These are phyloP conservation scores for Tolmerus cingulatus DNA, from an alignment of 2,888 invertebrate species.

Conservation along the genomic window DNA sequence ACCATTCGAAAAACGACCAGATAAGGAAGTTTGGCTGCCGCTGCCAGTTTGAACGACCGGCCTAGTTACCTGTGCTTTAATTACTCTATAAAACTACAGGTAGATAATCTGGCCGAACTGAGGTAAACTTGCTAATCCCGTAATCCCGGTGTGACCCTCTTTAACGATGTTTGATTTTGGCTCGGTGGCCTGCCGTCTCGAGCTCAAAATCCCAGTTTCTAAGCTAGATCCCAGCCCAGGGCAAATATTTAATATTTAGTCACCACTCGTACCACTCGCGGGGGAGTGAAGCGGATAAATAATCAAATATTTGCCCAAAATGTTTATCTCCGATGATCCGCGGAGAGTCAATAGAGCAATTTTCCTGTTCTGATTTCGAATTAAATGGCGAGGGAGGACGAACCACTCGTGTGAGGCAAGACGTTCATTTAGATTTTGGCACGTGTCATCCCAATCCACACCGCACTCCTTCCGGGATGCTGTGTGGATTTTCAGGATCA, in stretches of 20 bases:
- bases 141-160: slow-evolving; percentile 3
- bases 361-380: neutral
- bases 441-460: neutral
- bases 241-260: slow-evolving; percentile 9
- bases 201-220: neutral
- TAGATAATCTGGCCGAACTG: neutral
- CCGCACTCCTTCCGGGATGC: neutral
- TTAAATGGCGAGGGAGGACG: neutral
- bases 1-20: neutral
- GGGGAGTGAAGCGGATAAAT: neutral
- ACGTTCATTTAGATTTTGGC: neutral
- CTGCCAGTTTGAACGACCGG: neutral
- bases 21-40: neutral
- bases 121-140: neutral
- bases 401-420: neutral
- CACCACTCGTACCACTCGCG: neutral
- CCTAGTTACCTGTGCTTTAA: neutral
- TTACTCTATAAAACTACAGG: slow-evolving; percentile 27
- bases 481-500: neutral
- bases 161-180: slow-evolving; percentile 16
- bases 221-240: neutral
- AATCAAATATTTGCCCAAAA: slow-evolving; percentile 13
- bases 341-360: slow-evolving; percentile 2
- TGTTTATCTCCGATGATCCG: neutral
- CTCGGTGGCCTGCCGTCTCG: neutral